These are phyloP conservation scores for Bicyclus anynana DNA, from an alignment of 1,140 invertebrate genomes.

Conservation along the genomic window DNA sequence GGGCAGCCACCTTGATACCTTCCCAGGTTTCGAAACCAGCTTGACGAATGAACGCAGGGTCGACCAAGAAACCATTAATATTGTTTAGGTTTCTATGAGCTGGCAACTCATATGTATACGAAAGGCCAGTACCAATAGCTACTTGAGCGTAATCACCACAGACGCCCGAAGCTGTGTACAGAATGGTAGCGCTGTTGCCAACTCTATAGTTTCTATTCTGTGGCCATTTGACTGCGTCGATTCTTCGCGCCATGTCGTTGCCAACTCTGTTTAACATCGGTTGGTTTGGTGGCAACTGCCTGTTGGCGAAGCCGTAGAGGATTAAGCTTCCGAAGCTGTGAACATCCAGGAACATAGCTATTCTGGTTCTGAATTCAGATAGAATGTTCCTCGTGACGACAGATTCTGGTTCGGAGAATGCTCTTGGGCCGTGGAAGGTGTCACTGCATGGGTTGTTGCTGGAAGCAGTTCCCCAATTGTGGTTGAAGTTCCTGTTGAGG, in stretches of 20 bases:
- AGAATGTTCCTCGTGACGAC: conserved; percentile 63
- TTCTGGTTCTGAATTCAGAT: conserved; percentile 42
- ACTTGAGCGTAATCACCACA: conserved; percentile 47
- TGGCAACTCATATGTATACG: conserved; percentile 84
- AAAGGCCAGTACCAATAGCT: conserved; percentile 75
- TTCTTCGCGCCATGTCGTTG: conserved; percentile 49
- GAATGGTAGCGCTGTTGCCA: conserved; percentile 8
- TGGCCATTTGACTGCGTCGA: conserved; percentile 41
- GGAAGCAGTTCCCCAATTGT: conserved; percentile 74
- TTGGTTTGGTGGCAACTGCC: conserved; percentile 67
- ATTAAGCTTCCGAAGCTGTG: conserved; percentile 83
- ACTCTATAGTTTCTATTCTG: conserved; percentile 10
- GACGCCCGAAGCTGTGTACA: conserved; percentile 37
- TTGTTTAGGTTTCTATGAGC: conserved; percentile 79
- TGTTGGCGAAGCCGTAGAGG: conserved; percentile 17
- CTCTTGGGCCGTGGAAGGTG: conserved; percentile 80
- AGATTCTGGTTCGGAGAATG: conserved; percentile 86
- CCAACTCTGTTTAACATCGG: conserved; percentile 45
- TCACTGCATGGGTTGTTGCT: conserved; percentile 80
- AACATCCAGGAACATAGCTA: conserved; percentile 78
- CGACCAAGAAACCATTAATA: conserved; percentile 45
- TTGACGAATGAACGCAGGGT: conserved; percentile 49
- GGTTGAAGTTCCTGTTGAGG: conserved; percentile 81
- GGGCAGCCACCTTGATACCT: conserved; percentile 42
- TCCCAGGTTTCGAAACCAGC: conserved; percentile 53